phyloP scores from a whole-genome alignment of 2,797 vertebrate genomes.

The Potorous gilbertii region DNA sequence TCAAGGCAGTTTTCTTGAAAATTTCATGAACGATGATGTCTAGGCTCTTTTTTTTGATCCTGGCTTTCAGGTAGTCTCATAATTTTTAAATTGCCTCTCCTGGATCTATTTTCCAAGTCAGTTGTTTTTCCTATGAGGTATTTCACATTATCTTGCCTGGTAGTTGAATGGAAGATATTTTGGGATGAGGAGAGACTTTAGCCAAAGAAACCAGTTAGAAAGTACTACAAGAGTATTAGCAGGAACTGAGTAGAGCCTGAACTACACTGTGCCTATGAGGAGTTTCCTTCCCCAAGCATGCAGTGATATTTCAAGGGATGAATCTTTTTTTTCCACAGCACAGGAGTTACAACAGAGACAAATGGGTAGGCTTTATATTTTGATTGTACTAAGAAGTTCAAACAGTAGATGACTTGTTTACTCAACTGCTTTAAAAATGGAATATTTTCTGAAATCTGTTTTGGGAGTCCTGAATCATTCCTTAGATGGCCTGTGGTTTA shows the following conservation, averaged over 20 bases:
- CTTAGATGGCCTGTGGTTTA: background rate
- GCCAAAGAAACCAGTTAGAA: background rate
- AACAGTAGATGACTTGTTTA: background rate
- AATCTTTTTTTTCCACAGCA: background rate
- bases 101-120: no score
- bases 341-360: constrained; percentile 14
- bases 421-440: constrained; percentile 18
- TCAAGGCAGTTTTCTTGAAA: no score
- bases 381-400: background rate
- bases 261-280: background rate
- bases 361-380: background rate
- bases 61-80: no score
- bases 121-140: no score
- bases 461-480: background rate
- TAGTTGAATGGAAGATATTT: background rate
- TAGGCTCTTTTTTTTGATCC: no score
- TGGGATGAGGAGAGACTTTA: background rate
- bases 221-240: background rate
- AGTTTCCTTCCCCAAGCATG: background rate
- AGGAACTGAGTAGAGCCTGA: background rate
- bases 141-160: background rate
- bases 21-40: no score
- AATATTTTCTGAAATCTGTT: constrained; percentile 20
- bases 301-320: constrained; percentile 2
- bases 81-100: no score